Evolutionary conservation across 2,888 invertebrate species (phyloP).

Genomic region (Subacronicta megacephala): DNA sequence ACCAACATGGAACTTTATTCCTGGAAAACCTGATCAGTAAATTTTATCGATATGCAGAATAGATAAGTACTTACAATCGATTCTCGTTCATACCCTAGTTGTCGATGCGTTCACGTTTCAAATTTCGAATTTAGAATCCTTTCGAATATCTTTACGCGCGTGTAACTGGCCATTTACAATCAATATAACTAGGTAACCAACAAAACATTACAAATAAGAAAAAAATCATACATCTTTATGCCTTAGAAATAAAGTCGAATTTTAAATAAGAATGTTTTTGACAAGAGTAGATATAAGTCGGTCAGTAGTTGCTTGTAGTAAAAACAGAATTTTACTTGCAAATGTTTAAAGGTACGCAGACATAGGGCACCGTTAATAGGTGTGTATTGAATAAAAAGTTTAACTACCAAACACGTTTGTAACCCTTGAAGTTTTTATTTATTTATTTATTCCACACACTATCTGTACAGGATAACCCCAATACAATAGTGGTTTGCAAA

Average conservation of each 20-base stretch:
- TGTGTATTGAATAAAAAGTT: conserved; percentile 67
- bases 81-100: conserved; percentile 48
- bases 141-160: conserved; percentile 47
- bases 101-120: conserved; percentile 50
- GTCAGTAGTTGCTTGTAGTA: conserved; percentile 54
- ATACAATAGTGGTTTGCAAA: too few species aligned
- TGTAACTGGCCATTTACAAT: conserved; percentile 57
- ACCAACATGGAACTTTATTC: conserved; percentile 12
- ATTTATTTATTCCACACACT: too few species aligned
- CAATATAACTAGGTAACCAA: conserved; percentile 44
- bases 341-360: conserved; percentile 66
- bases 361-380: conserved; percentile 66
- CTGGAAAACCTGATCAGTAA: conserved; percentile 12
- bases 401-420: conserved; percentile 33
- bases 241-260: conserved; percentile 20
- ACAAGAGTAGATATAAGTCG: conserved; percentile 12
- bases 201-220: background rate
- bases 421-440: conserved; percentile 18
- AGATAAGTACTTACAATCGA: conserved; percentile 32
- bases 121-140: conserved; percentile 59
- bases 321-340: conserved; percentile 70
- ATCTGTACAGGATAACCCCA: too few species aligned
- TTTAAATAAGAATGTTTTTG: conserved; percentile 12
- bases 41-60: conserved; percentile 38
- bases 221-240: conserved; percentile 1